These are phyloP conservation scores for Noctua fimbriata DNA, from an alignment of 2,888 invertebrate species.

Conservation along the genomic window DNA sequence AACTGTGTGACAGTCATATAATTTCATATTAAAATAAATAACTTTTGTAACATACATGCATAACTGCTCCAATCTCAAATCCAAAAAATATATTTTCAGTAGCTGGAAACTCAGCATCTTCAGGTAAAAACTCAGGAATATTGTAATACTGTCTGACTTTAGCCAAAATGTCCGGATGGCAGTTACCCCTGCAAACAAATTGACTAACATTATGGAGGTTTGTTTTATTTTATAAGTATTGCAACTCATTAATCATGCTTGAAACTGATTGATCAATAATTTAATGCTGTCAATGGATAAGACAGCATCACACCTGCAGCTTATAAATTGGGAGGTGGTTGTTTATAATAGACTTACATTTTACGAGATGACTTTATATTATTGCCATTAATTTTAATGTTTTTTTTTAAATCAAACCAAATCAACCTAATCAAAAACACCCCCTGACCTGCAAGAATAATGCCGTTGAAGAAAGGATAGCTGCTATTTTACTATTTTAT, in stretches of 20 bases:
- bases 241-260: neutral
- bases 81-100: slow-evolving; percentile 98
- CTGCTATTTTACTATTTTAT: neutral
- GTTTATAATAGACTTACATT: neutral
- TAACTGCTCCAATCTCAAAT: slow-evolving; percentile 96
- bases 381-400: neutral
- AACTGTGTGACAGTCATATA: neutral
- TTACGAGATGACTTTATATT: neutral
- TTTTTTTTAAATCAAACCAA: too few species aligned
- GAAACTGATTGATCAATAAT: neutral
- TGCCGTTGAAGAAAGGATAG: neutral
- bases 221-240: neutral
- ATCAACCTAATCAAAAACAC: neutral
- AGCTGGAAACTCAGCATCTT: slow-evolving; percentile 96
- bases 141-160: slow-evolving; percentile 94
- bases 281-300: neutral
- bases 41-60: slow-evolving; percentile 92
- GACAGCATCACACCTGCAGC: neutral
- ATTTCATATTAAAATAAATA: neutral
- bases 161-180: slow-evolving; percentile 94
- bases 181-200: slow-evolving; percentile 93
- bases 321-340: neutral
- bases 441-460: neutral
- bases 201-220: neutral
- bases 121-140: slow-evolving; percentile 96